Evolutionary conservation across 1,140 invertebrate species (phyloP), one percentile per base, ranked within the genome.

Genomic region (Drosophila littoralis): DNA sequence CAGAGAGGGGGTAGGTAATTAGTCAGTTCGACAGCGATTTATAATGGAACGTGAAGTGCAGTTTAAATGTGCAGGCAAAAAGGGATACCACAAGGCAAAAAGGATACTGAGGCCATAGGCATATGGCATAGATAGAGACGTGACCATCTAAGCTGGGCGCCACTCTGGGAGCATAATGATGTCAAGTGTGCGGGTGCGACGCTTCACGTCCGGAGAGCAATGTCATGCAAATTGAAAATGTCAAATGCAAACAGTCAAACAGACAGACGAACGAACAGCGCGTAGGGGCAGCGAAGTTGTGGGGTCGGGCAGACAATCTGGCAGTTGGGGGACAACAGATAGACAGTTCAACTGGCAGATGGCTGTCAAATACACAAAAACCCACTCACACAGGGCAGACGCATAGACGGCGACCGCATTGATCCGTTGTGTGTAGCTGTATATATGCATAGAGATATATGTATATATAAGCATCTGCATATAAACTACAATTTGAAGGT

Each of bases 211-310:
- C 67, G 63, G 57, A 36, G 54, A 69, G 81, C 40, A 43, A 55
- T 79, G 80, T 88, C 82, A 88, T 88, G 84, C 73, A 88, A 88
- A 89, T 88, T 88, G 84, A 88, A 89, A 88, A 88, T 83, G 83
- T 80, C 83, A 88, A 86, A 88, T 88, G 79, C 83, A 86, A 86
- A 86, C 82, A 88, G 82, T 82, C 71, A 67, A 72, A 77, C 48
- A 61, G 43, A 65, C 46, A 78, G 67, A 35, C 48, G 68, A 71
- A 64, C 71, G 61, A 71, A 4, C 13, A 7, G 43, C 12, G 5
- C 46, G 33, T 42, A 8, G 12, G 32, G 17, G 7, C 7, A 12
- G 9, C 0, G 13, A 43, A 43, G 40, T 13, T n/a, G n/a, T 36
- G 6, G 54, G 48, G 52, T 55, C 65, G 33, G 54, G 17, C 1